Conservation (phyloP, 2,888 invertebrate species). For the Myopa testacea region DNA sequence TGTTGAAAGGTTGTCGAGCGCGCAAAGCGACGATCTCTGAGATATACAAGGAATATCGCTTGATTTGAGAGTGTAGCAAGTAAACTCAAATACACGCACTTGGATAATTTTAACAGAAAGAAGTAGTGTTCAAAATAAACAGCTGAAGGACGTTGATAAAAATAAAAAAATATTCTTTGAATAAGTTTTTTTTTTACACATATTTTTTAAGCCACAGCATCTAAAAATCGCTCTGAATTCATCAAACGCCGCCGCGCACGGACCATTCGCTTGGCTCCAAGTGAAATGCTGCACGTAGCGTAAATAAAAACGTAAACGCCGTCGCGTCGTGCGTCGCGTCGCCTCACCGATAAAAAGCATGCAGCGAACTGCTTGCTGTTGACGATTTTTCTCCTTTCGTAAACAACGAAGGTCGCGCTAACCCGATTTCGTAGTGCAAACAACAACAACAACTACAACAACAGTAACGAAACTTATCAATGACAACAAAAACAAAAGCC, state of each 20-base stretch:
- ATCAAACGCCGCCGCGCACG: slow-evolving; percentile 17
- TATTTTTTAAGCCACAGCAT: neutral
- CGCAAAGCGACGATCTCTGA: slow-evolving; percentile 31
- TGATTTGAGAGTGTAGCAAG: neutral
- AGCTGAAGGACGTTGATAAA: neutral
- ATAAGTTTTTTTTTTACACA: neutral
- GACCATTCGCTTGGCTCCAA: neutral
- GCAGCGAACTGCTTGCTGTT: neutral
- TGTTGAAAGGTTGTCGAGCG: slow-evolving; percentile 43
- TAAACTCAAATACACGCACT: slow-evolving; percentile 5
- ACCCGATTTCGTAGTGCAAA: slow-evolving; percentile 13
- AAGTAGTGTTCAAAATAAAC: neutral
- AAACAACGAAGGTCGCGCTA: slow-evolving; percentile 12
- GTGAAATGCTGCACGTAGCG: neutral
- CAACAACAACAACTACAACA: neutral
- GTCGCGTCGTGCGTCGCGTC: slow-evolving; percentile 6
- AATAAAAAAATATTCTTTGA: neutral
- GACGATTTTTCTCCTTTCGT: neutral
- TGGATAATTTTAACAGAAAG: neutral
- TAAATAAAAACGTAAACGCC: neutral
- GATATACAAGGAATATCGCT: neutral
- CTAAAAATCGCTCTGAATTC: neutral
- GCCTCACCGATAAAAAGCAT: neutral
- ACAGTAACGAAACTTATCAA: neutral
- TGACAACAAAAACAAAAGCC: neutral